These are phyloP conservation scores for Dicyrtomina minuta DNA, from an alignment of 2,888 invertebrate species.

Conservation along the genomic window DNA sequence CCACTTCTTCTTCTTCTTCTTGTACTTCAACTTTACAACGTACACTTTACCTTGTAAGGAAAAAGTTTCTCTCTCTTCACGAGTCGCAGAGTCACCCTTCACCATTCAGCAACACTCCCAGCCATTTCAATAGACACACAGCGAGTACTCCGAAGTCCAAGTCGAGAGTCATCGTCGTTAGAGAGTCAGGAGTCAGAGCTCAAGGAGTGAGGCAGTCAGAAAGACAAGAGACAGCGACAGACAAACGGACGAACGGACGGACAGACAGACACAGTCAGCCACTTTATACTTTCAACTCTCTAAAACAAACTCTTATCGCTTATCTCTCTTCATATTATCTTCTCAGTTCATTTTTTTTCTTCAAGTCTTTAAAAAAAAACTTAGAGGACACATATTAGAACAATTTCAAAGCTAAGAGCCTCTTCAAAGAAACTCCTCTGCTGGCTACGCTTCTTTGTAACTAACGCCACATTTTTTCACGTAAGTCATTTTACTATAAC, in stretches of 20 bases:
- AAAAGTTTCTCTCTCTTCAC: no score
- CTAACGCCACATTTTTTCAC: conserved; percentile 1
- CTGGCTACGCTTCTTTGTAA: no score
- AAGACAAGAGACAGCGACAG: neutral
- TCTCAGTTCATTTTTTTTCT: neutral
- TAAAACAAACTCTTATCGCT: conserved; percentile 1
- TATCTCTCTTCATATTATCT: neutral
- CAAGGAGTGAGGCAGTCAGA: neutral
- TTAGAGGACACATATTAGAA: neutral
- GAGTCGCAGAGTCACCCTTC: no score
- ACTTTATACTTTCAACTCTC: no score
- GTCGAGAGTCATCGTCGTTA: no score
- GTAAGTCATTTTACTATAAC: neutral
- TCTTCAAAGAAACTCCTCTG: neutral
- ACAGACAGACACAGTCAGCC: no score
- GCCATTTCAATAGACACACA: neutral
- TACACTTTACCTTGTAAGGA: neutral
- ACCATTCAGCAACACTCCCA: neutral
- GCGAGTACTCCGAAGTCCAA: no score
- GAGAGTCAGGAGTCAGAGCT: neutral
- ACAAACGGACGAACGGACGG: neutral
- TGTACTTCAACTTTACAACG: no score
- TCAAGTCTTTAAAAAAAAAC: neutral
- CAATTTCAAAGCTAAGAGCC: neutral
- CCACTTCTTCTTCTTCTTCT: neutral